Conservation (phyloP, 2,113 vertebrate genomes). For the Alligator sinensis region DNA sequence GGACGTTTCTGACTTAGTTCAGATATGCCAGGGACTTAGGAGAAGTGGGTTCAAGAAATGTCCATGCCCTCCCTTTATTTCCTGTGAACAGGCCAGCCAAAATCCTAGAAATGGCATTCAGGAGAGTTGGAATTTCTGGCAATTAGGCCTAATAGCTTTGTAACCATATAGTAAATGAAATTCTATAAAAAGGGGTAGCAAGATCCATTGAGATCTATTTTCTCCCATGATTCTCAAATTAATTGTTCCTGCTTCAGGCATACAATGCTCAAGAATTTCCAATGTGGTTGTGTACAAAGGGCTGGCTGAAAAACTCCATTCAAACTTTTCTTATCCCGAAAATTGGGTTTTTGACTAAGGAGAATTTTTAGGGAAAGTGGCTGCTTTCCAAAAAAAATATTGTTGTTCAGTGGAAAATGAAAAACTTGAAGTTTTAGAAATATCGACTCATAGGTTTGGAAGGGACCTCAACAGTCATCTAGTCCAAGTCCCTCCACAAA, state of each 20-base stretch:
- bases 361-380: not conserved
- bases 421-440: not conserved
- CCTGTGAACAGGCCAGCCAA: not conserved
- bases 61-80: not conserved
- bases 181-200: not conserved
- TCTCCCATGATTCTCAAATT: not conserved
- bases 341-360: not conserved
- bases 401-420: not conserved
- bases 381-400: not conserved
- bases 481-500: no score
- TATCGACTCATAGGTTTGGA: no score
- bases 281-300: accelerated
- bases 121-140: not conserved
- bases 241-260: not conserved
- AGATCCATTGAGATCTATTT: not conserved
- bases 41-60: not conserved
- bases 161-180: accelerated
- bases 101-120: accelerated
- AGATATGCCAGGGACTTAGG: not conserved
- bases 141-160: accelerated
- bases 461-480: no score
- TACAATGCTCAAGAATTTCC: accelerated
- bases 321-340: not conserved
- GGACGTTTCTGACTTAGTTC: not conserved
- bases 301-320: not conserved